Base-by-base conservation (phyloP, 2,888 invertebrate genomes). In the Pocota personata region DNA sequence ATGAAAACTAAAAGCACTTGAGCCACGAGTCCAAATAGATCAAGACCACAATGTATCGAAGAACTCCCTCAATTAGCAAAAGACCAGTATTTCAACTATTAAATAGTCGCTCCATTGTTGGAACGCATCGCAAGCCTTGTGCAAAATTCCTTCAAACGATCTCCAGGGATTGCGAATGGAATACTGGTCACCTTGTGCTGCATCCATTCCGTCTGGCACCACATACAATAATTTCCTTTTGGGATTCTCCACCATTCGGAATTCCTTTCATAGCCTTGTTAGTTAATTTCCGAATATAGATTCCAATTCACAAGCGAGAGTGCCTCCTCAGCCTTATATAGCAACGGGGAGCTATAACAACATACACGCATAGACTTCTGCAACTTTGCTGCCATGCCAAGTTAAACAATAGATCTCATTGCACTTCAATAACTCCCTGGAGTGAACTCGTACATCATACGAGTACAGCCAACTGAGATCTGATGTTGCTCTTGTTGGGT, bases 231-330 rank as follows among this genome's bases (percentile, higher is more conserved):
- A 73, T 55, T 64, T 75, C 62, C 69, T 79, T 83, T 83, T 79
- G 46, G 79, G 83, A 83, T 75, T 55, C 83, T 67, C 67, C 79
- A 40, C 30, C 32, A 57, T 57, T 50, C 35, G 77, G 55, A 79
- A 76, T 84, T 69, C 64, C 66, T 60, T 43, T 43, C 71, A 46
- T 43, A 52, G 71, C 43, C 84, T 66, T 80, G 80, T 76, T 86
- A 71, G 80, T 75, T 71, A 72, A 71, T 80, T 75, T 86, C 80
- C 80, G 66, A 80, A 80, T 86, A 80, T 71, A 86, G 84, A 75
- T 80, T 76, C 48, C 58, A 71, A 21, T 43, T 66, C 46, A 50
- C 75, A 37, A 84, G 62, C 73, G 84, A 84, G 84, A 84, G 79
- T 84, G 79, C 76, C 32, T 66, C 3, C 1, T 16, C 21, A 52